Evolutionary conservation across 2,888 invertebrate species (phyloP), one percentile per base, ranked within the genome.

Genomic region (Trileptium ribeirensis): DNA sequence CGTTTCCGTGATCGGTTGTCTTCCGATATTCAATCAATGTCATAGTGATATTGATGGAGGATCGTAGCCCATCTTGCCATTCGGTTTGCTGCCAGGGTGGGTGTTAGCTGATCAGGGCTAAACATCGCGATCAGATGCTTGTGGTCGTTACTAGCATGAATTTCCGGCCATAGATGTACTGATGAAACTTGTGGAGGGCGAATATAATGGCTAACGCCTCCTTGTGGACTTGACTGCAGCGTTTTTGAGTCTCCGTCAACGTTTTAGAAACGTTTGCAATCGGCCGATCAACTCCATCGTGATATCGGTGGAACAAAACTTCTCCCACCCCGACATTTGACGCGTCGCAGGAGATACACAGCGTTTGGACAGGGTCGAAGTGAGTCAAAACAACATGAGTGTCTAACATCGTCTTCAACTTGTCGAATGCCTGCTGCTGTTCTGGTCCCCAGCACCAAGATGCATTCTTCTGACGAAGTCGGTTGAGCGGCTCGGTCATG

Each of bases 211-310:
- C 79, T 33, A 86, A 64, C n/a, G 77, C 84, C 79, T 86, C 86
- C 80, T 83, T 85, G 3, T 85, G 84, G 1, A 85, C 82, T 51
- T 85, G 84, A 3, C 83, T 79, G 78, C 85, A 85, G 31, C 79
- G 80, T 78, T 82, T 83, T 67, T 85, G 85, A 3, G 82, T 81
- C 8, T 36, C 80, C n/a, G 78, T 84, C 29, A 85, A 67, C 15
- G 82, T 82, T 33, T 85, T 78, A 31, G 85, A 85, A 0, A 84
- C 84, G 67, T 82, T 85, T 29, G 83, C 85, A 1, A 84, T 84
- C 24, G 85, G 84, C 38, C 83, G 67, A 1, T 82, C 67, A 24
- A 19, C n/a, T 19, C 81, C 67, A 19, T 81, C 83, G 40, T 83
- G 81, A 36, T 82, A 81, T 24, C 70, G 74, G 81, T 85, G 83